Base-by-base conservation (phyloP, 2,888 invertebrate species). In the Masnerella sp. region DNA sequence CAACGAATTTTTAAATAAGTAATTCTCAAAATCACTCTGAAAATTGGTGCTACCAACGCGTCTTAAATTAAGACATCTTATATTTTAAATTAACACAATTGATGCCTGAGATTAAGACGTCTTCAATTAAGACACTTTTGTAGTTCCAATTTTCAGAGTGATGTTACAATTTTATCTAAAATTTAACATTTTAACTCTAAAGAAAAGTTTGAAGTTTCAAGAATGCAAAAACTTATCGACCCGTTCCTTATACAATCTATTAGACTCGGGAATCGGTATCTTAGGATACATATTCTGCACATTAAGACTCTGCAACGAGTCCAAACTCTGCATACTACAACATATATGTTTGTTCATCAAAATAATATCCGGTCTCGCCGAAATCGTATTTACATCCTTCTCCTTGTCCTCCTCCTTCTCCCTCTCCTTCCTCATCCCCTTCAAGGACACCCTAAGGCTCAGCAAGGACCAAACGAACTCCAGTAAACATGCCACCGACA, bases 391-490 rank as follows among this genome's bases (percentile, higher is more conserved):
- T n/a, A 76, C 67, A 0, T 74, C 51, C 17, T 28, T 80, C 3
- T 14, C 36, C n/a, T 75, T 77, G n/a, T 65, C 58, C 3, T 49
- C 28, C 32, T 67, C 58, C 2, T 34, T 49, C 1, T 14, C 28
- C 11, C 8, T 14, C 0, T 78, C 76, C 70, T 89, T 91, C 65
- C 85, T 89, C 91, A 92, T 92, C 17, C 92, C 92, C 74, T 88
- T 89, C 76, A 90, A 90, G 0, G 91, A 89, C 17, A 92, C 89
- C 82, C 89, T 91, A 0, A 90, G 85, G 43, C 91, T 91, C 12
- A 92, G 82, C 20, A 90, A 81, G 0, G 92, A 92, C 92, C 92
- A 92, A 0, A 91, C 82, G 0, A 90, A 75, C 78, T 92, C 91
- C 12, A 92, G 74, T 47, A 90, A 85, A 0, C 91, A 89, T 0